phyloP scores from a whole-genome alignment of 2,888 invertebrate genomes.

The Caenorhabditis panamensis region DNA sequence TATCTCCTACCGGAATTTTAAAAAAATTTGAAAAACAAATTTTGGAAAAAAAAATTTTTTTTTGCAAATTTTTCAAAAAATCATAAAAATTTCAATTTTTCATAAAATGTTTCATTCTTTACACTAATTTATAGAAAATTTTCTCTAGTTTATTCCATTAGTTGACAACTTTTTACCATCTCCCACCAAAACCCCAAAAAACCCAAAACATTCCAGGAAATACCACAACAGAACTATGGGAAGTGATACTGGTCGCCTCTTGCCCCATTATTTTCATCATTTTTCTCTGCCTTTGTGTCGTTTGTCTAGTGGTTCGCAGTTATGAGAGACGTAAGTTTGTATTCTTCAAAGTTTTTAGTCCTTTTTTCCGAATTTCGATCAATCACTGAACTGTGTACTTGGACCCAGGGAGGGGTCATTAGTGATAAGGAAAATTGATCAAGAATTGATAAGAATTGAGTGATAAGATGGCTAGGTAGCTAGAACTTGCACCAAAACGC shows the following conservation, averaged over 20 bases:
- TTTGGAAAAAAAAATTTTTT: constrained; percentile 8
- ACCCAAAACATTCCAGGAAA: constrained; percentile 42
- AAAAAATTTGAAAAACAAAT: neutral
- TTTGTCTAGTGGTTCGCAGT: constrained; percentile 58
- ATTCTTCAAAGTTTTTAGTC: neutral
- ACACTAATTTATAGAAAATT: neutral
- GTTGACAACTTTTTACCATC: too few species aligned
- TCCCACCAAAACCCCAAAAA: too few species aligned
- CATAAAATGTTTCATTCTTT: too few species aligned
- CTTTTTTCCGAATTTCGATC: neutral
- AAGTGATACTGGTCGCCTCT: constrained; percentile 61
- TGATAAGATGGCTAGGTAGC: too few species aligned
- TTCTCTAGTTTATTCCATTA: too few species aligned
- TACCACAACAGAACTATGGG: constrained; percentile 57
- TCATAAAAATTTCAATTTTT: neutral
- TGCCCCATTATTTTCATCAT: constrained; percentile 62
- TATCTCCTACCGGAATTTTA: neutral
- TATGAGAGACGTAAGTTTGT: constrained; percentile 58
- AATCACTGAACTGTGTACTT: constrained; percentile 14
- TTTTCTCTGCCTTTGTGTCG: constrained; percentile 60
- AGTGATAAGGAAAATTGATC: neutral
- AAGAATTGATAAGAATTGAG: neutral
- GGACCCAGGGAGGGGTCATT: neutral
- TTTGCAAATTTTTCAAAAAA: neutral
- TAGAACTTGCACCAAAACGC: too few species aligned